Base-by-base conservation (phyloP, 2,888 invertebrate genomes). In the Parnassius mnemosyne region DNA sequence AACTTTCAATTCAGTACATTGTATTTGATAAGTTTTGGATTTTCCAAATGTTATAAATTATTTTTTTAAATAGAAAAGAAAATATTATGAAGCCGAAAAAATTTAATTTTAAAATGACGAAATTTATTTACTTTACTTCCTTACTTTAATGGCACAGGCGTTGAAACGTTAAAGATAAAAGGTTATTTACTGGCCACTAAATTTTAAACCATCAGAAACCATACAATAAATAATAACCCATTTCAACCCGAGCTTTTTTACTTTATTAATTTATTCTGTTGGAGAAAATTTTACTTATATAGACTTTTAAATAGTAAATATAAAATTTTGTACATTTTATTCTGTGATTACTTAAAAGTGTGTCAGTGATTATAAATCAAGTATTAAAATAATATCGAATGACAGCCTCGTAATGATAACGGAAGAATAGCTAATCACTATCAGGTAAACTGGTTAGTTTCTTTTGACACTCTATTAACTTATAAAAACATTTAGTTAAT, bases 201-300 rank as follows among this genome's bases (percentile, higher is more conserved):
- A 60, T 60, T 60, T 55, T 50, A 50, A 34, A 44, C 50, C 55
- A 55, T 60, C 55, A 55, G 44, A 50, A 34, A 44, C 50, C 55
- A 55, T 60, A 55, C 54, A 60, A 60, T 60, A 55, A 60, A 60
- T 60, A 60, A 55, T 55, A 25, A 50, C 54, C 60, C 43, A 54
- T 60, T 60, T 50, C 43, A 55, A 50, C 43, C 54, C 20, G 56
- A 3, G 43, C 10, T 53, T 41, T 44, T 54, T 54, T 43, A 54
- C 55, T 49, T 54, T 54, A 50, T 43, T 16, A 55, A 11, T n/a
- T 9, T 44, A 34, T n/a, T 44, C 43, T 55, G 54, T 60, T 55
- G 42, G 11, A 50, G 42, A 41, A 55, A 60, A 25, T 25, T 25
- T 25, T 60, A 54, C 54, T n/a, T n/a, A n/a, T 54, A 60, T 60